Base-by-base conservation (phyloP, 2,888 invertebrate species). In the Gortyna flavago region DNA sequence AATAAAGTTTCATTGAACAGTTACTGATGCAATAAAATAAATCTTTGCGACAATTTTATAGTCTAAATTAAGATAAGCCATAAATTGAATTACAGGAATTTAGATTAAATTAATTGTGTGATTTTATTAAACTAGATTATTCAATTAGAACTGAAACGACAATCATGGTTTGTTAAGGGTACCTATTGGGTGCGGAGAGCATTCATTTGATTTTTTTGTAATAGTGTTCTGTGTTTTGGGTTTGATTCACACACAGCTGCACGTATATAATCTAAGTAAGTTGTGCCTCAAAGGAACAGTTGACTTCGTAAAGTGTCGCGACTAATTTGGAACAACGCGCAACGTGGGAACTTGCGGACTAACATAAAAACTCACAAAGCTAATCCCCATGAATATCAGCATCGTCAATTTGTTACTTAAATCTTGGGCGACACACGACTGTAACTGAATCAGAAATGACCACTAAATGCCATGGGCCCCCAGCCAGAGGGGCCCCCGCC, bases 21-120 rank as follows among this genome's bases (percentile, higher is more conserved):
- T 72, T 65, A 82, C 79, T 72, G 68, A 8, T 44, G 61, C 11
- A 35, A 65, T 85, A 54, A 61, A 85, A 54, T 72, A 67, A 79
- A 79, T 73, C 64, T 79, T 38, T 73, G 16, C 25, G 3, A 25
- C 7, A 35, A 51, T 61, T 11, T 66, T 2, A 75, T 61, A 59
- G 51, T 66, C 51, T 66, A 25, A 25, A 59, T n/a, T 25, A 18
- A 35, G 54, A 4, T 11, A 41, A n/a, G 16, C 32, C 51, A 44
- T 44, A 67, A 75, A 81, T 1, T 18, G 48, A 51, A 21, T 0
- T 35, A 32, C 21, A 48, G 21, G 44, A 80, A 41, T 21, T 65
- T 32, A 38, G 38, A 41, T 79, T 41, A 29, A 35, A 62, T 48
- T 44, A 44, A 44, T 44, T 44, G 44, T 44, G 44, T 13, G 44